Percentiles rank a stretch among this genome's conserved stretches.
These are phyloP conservation scores for Daktulosphaira vitifoliae DNA, from an alignment of 1,140 invertebrate genomes.

Conservation along the genomic window DNA sequence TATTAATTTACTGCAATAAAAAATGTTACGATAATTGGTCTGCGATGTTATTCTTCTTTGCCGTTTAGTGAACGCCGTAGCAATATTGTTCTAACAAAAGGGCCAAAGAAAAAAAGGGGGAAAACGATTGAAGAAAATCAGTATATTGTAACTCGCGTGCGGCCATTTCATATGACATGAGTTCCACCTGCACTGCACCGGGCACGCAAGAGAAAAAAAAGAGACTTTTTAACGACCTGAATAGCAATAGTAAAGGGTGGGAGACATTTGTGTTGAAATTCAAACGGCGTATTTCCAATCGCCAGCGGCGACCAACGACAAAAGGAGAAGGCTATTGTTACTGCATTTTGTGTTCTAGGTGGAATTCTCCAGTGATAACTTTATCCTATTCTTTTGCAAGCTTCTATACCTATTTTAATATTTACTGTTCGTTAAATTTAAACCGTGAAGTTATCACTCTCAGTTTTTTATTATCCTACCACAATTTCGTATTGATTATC, in stretches of 20 bases:
- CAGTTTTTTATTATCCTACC: too few relatives aligned
- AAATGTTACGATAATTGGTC: too few relatives aligned
- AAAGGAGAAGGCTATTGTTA: neutral
- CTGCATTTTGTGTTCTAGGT: neutral
- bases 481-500: too few relatives aligned
- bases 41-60: too few relatives aligned
- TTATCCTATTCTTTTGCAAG: too few relatives aligned
- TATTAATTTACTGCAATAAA: too few relatives aligned
- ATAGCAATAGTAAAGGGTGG: neutral
- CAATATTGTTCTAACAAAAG: too few relatives aligned
- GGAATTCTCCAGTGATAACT: too few relatives aligned
- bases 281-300: slow-evolving; percentile 26
- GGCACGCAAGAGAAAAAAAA: slow-evolving; percentile 2
- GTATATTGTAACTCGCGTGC: neutral
- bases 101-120: neutral
- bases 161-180: slow-evolving; percentile 11
- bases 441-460: too few relatives aligned
- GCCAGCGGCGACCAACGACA: slow-evolving; percentile 1
- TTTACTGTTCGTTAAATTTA: too few relatives aligned
- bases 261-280: slow-evolving; percentile 27
- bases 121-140: neutral
- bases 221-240: slow-evolving; percentile 21
- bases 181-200: slow-evolving; percentile 19
- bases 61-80: too few relatives aligned
- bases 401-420: too few relatives aligned